Evolutionary conservation across 2,797 vertebrate genomes (phyloP).

Genomic region (Psittacula echo): DNA sequence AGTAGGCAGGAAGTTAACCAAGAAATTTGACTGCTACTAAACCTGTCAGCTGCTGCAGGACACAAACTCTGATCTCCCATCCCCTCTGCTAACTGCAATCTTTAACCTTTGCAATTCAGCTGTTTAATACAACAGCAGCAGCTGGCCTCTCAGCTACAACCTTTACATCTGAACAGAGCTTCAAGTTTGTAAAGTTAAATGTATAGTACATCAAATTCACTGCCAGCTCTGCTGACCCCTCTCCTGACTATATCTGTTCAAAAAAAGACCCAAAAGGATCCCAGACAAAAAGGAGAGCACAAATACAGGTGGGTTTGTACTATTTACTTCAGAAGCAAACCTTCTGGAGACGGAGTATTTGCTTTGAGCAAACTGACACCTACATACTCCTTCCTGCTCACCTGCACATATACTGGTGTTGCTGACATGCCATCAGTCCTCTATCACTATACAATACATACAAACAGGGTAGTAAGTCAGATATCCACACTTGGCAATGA

Average conservation of each 20-base stretch:
- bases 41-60: background rate
- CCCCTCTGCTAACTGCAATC: background rate
- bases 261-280: background rate
- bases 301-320: background rate
- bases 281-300: background rate
- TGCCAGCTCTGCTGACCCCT: background rate
- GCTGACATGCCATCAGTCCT: background rate
- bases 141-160: background rate
- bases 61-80: background rate
- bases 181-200: background rate
- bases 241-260: background rate
- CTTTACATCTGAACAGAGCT: background rate
- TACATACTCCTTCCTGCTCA: background rate
- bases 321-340: background rate
- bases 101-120: background rate
- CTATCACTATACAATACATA: fast-evolving
- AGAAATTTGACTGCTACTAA: background rate
- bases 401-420: background rate
- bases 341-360: background rate
- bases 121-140: background rate
- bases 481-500: background rate
- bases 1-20: background rate
- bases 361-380: background rate
- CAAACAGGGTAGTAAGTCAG: fast-evolving
- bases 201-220: background rate